Conservation (phyloP, 2,888 invertebrate species). For the Volucella zonaria region DNA sequence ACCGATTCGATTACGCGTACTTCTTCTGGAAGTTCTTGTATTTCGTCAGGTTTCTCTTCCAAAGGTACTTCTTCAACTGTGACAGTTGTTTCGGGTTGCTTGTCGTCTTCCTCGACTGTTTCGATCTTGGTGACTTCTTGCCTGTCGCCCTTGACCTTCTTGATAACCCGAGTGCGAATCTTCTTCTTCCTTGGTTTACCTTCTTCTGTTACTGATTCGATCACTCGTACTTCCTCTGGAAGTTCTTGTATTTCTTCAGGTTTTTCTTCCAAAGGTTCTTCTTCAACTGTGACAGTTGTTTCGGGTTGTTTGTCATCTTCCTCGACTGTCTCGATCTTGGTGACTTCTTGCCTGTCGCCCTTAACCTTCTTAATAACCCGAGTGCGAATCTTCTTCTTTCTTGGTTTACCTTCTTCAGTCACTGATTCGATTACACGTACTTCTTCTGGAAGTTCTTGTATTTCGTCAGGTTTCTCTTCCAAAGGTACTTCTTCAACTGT, state of each 20-base stretch:
- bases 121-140: conserved; percentile 62
- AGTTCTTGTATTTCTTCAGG: conserved; percentile 38
- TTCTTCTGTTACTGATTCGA: conserved; percentile 35
- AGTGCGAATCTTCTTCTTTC: conserved; percentile 27
- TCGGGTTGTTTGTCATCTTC: conserved; percentile 36
- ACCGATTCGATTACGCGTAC: conserved; percentile 30
- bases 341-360: conserved; percentile 40
- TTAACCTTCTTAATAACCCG: conserved; percentile 30
- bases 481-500: conserved; percentile 28
- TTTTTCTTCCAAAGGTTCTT: conserved; percentile 44
- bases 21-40: conserved; percentile 47
- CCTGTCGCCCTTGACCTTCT: conserved; percentile 50
- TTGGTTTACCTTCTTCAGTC: conserved; percentile 31
- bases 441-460: conserved; percentile 30
- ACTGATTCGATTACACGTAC: conserved; percentile 9
- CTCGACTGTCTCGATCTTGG: conserved; percentile 38
- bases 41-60: conserved; percentile 45
- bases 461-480: conserved; percentile 20
- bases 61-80: conserved; percentile 46
- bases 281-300: conserved; percentile 51
- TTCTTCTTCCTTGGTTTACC: conserved; percentile 51
- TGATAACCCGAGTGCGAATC: conserved; percentile 51
- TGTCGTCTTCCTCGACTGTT: conserved; percentile 56
- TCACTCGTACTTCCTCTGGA: conserved; percentile 44
- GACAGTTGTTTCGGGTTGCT: conserved; percentile 46